phyloP scores from a whole-genome alignment of 2,113 vertebrate species.

The Tragelaphus buxtoni region DNA sequence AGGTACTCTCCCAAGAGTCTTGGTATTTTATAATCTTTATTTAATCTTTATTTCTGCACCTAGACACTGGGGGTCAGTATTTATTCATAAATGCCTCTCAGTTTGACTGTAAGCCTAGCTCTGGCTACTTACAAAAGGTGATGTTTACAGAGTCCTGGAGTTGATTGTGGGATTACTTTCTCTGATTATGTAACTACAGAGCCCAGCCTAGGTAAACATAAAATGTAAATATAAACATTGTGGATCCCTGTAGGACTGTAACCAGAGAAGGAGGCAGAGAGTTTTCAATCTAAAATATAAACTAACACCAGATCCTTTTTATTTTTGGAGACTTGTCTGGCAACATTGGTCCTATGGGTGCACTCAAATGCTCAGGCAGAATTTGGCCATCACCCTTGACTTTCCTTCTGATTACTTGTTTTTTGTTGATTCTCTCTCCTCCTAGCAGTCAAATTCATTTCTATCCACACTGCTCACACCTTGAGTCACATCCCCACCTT shows the following conservation, averaged over 20 bases:
- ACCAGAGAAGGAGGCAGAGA: background rate
- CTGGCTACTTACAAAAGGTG: background rate
- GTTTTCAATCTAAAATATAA: background rate
- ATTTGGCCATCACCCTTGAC: background rate
- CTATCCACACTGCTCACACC: rapidly evolving
- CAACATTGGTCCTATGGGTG: rapidly evolving
- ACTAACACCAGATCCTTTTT: background rate
- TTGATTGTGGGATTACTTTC: background rate
- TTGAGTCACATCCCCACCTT: background rate
- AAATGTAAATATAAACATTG: background rate
- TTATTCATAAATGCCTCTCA: slow-evolving; percentile 42
- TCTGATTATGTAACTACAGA: background rate
- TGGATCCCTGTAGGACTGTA: background rate
- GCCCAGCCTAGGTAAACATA: background rate
- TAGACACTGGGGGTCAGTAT: slow-evolving; percentile 70
- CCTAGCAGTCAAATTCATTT: background rate
- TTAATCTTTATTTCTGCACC: slow-evolving; percentile 33
- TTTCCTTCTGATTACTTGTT: background rate
- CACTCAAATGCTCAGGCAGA: background rate
- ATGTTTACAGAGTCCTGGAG: background rate
- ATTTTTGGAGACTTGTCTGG: background rate
- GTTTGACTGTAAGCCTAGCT: background rate
- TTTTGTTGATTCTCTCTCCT: background rate
- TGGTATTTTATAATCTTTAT: background rate
- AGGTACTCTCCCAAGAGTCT: background rate